A percentile compares a stretch with the other conserved stretches of the same genome.
phyloP scores from a whole-genome alignment of 2,888 invertebrate genomes.

The Hoplodrina ambigua region DNA sequence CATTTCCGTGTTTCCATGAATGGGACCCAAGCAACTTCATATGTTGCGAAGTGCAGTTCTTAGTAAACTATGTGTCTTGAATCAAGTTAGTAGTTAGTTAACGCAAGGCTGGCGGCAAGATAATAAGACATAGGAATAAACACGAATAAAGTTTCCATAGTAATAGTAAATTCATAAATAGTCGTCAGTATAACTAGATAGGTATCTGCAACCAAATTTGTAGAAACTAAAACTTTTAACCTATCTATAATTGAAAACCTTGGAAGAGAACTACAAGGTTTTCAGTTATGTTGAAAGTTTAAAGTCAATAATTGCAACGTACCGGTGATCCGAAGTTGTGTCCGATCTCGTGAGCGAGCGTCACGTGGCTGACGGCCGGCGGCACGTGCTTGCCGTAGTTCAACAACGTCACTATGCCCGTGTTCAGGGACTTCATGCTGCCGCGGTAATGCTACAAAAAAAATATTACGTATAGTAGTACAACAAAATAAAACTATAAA shows the following conservation, averaged over 20 bases:
- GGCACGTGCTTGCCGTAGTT: constrained; percentile 99
- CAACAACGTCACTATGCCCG: constrained; percentile 98
- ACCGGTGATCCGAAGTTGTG: constrained; percentile 99
- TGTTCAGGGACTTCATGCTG: constrained; percentile 98
- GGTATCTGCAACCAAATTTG: not conserved
- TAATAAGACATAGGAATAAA: not conserved
- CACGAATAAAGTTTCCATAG: constrained; percentile 2
- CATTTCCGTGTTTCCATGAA: constrained; percentile 12
- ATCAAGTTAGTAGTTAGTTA: constrained; percentile 28
- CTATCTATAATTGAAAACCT: constrained; percentile 10
- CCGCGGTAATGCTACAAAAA: constrained; percentile 96
- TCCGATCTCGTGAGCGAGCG: constrained; percentile 99
- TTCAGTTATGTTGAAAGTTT: constrained; percentile 31
- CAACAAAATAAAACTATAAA: constrained; percentile 17
- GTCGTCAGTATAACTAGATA: not conserved
- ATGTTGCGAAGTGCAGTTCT: constrained; percentile 11
- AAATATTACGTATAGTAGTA: constrained; percentile 13
- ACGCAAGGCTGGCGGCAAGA: constrained; percentile 9
- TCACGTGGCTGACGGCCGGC: constrained; percentile 99
- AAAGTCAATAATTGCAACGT: constrained; percentile 63
- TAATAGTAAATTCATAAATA: constrained; percentile 12
- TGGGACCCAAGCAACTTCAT: constrained; percentile 10
- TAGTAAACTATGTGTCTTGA: constrained; percentile 33
- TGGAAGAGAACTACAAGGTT: constrained; percentile 22
- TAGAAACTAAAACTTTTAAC: constrained; percentile 1